These are phyloP conservation scores for Drosophila paramelanica DNA, from an alignment of 2,888 invertebrate species.

Conservation along the genomic window DNA sequence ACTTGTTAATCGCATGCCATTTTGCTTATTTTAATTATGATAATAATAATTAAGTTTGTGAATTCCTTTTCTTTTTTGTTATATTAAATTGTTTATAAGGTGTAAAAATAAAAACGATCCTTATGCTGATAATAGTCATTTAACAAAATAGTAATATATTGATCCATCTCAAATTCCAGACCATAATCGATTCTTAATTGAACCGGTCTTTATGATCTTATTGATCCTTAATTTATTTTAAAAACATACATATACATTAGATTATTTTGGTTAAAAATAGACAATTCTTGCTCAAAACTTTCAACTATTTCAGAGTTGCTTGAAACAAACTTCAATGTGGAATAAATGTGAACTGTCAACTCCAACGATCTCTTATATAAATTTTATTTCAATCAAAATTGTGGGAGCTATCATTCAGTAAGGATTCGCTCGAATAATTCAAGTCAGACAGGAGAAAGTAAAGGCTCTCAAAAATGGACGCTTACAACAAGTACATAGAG, in stretches of 20 bases:
- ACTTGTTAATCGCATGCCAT: constrained; percentile 50
- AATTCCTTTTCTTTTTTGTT: not conserved
- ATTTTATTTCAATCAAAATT: not conserved
- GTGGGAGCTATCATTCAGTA: not conserved
- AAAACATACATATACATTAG: no score
- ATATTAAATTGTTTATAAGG: not conserved
- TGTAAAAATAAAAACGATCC: no score
- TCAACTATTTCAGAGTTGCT: no score
- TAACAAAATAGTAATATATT: no score
- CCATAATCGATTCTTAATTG: no score
- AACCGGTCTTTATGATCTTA: no score
- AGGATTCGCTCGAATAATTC: not conserved
- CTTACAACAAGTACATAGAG: not conserved
- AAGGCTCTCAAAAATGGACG: not conserved
- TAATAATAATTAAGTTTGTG: not conserved
- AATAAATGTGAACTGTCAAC: not conserved
- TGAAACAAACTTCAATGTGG: not conserved
- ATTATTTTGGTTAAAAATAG: no score
- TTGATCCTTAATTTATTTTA: no score
- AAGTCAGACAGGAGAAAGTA: not conserved
- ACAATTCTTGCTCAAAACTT: no score
- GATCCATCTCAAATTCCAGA: no score
- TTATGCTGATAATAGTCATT: no score
- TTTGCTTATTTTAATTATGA: not conserved
- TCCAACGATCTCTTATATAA: not conserved